Evolutionary conservation across 2,797 vertebrate species (phyloP), one percentile per base, ranked within the genome.

Genomic region (Antennarius maculatus): DNA sequence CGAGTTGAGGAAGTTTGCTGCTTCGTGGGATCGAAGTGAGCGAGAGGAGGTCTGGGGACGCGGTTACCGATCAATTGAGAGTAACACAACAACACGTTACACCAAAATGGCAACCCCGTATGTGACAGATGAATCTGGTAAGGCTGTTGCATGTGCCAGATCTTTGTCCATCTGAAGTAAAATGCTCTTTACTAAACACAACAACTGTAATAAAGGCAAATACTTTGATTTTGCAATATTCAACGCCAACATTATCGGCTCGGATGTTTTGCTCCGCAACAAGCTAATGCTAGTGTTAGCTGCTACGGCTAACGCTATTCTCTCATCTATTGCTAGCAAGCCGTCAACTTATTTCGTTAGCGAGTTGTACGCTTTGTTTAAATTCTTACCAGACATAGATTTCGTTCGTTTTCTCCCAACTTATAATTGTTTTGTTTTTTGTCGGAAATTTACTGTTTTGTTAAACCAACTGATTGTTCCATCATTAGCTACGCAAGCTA

Each of bases 51-150:
- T 62, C 52, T 48, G 55, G 41, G n/a, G 50, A 42, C 42, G 31
- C 37, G 4, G 57, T 41, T 16, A 52, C 27, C 1, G 31, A 55
- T 17, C 6, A 23, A 61, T 48, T 2, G 68, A 85, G 82, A 28
- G 48, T 59, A 91, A 90, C 91, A 90, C 89, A 91, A 88, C 82
- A 84, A 84, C 86, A 87, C 81, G 83, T 86, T 89, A 79, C 47
- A 61, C 76, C 93, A 97, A 97, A 93, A 97, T 97, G 97, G 96
- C 96, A 92, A 96, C 96, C 94, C 95, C 95, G 90, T 98, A 97
- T 96, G 94, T 95, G 76, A 94, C 94, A 84, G 97, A 97, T 90
- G 96, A 97, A 70, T 96, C 95, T 77, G 96, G 96, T 97, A 92
- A 95, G 94, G 77, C 84, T 83, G 42, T 11, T 65, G 64, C 76